Conservation (phyloP, 2,113 vertebrate species). For the Corapipo altera region DNA sequence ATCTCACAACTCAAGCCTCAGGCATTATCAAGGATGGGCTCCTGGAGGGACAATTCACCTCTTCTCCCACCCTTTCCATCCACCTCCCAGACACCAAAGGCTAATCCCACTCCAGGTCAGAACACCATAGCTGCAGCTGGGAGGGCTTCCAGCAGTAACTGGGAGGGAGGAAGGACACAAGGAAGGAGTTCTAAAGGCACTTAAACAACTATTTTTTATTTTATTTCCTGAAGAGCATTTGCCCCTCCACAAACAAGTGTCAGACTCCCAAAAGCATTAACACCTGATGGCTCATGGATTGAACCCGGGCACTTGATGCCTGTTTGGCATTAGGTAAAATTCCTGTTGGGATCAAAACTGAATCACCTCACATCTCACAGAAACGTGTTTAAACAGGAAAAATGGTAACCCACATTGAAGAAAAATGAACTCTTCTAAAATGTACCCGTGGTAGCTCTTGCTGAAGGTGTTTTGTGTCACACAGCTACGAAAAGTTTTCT, state of each 20-base stretch:
- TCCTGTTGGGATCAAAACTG: background rate
- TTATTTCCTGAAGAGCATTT: background rate
- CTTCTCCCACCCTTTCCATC: background rate
- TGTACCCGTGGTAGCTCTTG: no score
- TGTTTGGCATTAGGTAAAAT: background rate
- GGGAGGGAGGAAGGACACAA: background rate
- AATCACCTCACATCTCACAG: background rate
- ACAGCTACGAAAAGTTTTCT: background rate
- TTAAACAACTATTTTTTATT: background rate
- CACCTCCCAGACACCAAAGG: background rate
- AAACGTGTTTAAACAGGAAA: background rate
- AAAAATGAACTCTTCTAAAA: background rate
- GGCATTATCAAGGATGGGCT: background rate
- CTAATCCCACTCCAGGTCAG: accelerated
- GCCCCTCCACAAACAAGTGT: background rate
- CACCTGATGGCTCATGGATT: background rate
- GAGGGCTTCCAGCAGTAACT: background rate
- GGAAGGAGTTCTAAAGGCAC: background rate
- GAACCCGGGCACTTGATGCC: accelerated
- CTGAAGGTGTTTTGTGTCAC: background rate
- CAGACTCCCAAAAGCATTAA: background rate
- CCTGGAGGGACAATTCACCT: background rate
- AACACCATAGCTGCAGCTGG: accelerated
- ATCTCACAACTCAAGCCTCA: background rate
- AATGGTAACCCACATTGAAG: background rate